These are phyloP conservation scores for Drosophila tanythrix DNA, from an alignment of 2,888 invertebrate genomes.

Conservation along the genomic window DNA sequence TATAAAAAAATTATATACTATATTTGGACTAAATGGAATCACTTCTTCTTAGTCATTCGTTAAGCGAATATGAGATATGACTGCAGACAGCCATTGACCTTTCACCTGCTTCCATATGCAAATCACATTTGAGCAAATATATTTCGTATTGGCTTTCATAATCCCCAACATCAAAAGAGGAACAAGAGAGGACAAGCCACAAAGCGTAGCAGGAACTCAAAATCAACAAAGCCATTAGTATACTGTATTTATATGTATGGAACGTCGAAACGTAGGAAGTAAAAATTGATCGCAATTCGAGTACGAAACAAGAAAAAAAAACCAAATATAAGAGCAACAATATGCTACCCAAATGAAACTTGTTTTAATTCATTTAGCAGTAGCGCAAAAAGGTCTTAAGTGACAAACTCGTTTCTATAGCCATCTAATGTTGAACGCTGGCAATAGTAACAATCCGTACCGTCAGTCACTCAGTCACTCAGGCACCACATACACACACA, in stretches of 20 bases:
- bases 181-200: not conserved
- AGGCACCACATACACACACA: slow-evolving; percentile 5
- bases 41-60: slow-evolving; percentile 15
- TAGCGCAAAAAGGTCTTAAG: slow-evolving; percentile 73
- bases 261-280: slow-evolving; percentile 64
- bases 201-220: slow-evolving; percentile 45
- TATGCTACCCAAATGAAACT: slow-evolving; percentile 60
- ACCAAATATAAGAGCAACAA: slow-evolving; percentile 40
- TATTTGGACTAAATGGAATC: not conserved
- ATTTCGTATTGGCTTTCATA: not conserved
- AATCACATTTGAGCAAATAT: not conserved
- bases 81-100: slow-evolving; percentile 14
- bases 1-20: slow-evolving; percentile 6
- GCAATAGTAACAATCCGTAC: slow-evolving; percentile 42
- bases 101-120: slow-evolving; percentile 17
- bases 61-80: not conserved
- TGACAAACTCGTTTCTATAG: slow-evolving; percentile 72
- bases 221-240: slow-evolving; percentile 11
- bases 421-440: slow-evolving; percentile 58
- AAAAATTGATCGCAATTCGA: slow-evolving; percentile 32
- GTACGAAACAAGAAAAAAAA: slow-evolving; percentile 17
- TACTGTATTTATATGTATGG: slow-evolving; percentile 53
- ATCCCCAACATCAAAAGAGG: not conserved
- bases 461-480: slow-evolving; percentile 48
- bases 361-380: slow-evolving; percentile 71